Conservation (phyloP, 2,113 vertebrate species). For the Atlantisia rogersi region DNA sequence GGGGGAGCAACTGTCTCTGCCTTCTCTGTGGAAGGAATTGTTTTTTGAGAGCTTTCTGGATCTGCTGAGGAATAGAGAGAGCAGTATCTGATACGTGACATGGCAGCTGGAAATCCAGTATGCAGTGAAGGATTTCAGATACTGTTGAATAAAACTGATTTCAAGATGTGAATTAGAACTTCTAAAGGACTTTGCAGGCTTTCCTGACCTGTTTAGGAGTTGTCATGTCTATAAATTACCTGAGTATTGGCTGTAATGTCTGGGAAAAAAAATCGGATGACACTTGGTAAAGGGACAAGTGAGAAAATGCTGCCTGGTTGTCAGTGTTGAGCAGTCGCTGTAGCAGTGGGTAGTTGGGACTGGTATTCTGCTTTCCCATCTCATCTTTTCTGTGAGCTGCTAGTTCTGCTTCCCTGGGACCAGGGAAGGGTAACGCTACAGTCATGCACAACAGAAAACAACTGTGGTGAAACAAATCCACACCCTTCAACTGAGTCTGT, state of each 20-base stretch:
- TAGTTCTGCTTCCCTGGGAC: not conserved
- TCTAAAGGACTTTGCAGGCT: not conserved
- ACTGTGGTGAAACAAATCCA: not conserved
- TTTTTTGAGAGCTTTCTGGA: not conserved
- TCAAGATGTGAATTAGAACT: not conserved
- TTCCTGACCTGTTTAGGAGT: not conserved
- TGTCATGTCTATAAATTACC: not conserved
- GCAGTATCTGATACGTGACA: not conserved
- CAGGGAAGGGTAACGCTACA: not conserved
- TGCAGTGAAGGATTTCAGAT: not conserved
- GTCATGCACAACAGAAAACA: not conserved
- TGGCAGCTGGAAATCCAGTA: not conserved
- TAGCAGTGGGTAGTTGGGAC: not conserved
- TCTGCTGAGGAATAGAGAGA: not conserved
- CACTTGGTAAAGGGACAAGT: not conserved
- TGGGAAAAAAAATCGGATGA: not conserved
- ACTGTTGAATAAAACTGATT: not conserved
- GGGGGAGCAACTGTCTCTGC: not conserved
- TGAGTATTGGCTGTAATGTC: not conserved
- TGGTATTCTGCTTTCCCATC: not conserved
- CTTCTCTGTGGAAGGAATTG: not conserved
- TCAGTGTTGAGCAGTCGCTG: not conserved
- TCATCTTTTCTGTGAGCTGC: not conserved
- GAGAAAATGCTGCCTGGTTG: not conserved
- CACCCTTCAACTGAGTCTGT: accelerated